Conservation (phyloP, 2,888 invertebrate species). For the Ophion slaviceki region DNA sequence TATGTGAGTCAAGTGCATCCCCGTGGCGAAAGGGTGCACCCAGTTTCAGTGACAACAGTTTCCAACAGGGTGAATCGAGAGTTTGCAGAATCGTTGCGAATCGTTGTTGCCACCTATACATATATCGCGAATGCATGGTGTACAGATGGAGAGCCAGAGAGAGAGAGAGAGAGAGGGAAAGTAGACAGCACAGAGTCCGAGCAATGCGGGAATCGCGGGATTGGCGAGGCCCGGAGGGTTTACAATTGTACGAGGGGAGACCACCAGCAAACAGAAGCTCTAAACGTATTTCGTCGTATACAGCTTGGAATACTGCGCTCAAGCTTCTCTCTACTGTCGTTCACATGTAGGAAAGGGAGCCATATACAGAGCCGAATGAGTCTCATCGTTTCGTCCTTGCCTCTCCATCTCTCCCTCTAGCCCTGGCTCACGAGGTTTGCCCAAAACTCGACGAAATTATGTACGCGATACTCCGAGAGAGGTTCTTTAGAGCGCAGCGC, state of each 20-base stretch:
- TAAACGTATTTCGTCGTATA: constrained; percentile 66
- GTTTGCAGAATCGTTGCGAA: constrained; percentile 47
- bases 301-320: constrained; percentile 48
- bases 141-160: neutral
- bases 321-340: constrained; percentile 40
- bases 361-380: constrained; percentile 23
- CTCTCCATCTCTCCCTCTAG: constrained; percentile 20
- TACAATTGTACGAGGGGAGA: constrained; percentile 53
- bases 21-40: constrained; percentile 35
- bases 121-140: neutral
- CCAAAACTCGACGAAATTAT: constrained; percentile 65
- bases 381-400: constrained; percentile 21
- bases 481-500: constrained; percentile 30
- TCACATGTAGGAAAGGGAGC: constrained; percentile 28
- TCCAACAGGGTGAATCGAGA: constrained; percentile 58
- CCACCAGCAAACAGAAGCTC: constrained; percentile 62
- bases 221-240: constrained; percentile 60
- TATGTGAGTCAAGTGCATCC: neutral
- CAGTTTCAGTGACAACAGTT: constrained; percentile 56
- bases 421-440: constrained; percentile 48
- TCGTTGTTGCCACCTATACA: neutral
- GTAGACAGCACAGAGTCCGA: constrained; percentile 28
- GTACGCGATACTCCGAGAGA: constrained; percentile 62
- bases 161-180: neutral
- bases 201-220: constrained; percentile 32